Evolutionary conservation across 2,113 vertebrate species (phyloP).

Genomic region (Chelonoidis abingdonii): DNA sequence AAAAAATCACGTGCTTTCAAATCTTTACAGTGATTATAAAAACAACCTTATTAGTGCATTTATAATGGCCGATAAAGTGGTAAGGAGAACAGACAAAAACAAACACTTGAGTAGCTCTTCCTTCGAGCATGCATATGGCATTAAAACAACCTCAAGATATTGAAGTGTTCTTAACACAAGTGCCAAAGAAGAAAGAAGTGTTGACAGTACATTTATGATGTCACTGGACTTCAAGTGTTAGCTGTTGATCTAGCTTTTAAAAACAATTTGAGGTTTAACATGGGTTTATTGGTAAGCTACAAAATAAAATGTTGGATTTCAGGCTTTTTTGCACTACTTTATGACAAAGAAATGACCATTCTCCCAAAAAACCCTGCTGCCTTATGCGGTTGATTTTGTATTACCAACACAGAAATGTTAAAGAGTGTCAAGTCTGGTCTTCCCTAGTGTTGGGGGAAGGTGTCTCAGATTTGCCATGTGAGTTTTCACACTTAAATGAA

Average conservation of each 20-base stretch:
- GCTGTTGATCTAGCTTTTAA: neutral
- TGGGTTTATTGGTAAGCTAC: neutral
- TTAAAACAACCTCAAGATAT: neutral
- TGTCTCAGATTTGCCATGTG: neutral
- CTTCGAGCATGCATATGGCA: neutral
- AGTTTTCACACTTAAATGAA: neutral
- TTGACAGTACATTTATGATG: neutral
- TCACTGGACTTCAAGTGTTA: neutral
- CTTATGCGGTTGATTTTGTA: neutral
- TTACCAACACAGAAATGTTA: neutral
- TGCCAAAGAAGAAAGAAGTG: neutral
- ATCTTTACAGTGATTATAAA: neutral
- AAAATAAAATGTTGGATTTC: neutral
- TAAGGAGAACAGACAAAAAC: neutral
- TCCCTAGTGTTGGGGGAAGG: neutral
- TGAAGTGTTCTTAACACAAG: neutral
- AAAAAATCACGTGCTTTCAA: neutral
- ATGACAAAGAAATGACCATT: rapidly evolving
- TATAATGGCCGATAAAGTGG: neutral
- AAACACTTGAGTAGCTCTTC: neutral
- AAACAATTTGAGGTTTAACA: neutral
- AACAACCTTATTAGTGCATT: neutral
- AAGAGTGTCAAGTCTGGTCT: neutral
- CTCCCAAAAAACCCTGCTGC: neutral
- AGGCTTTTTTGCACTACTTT: neutral